Conservation (phyloP, 2,888 invertebrate genomes). For the Maniola hyperantus region DNA sequence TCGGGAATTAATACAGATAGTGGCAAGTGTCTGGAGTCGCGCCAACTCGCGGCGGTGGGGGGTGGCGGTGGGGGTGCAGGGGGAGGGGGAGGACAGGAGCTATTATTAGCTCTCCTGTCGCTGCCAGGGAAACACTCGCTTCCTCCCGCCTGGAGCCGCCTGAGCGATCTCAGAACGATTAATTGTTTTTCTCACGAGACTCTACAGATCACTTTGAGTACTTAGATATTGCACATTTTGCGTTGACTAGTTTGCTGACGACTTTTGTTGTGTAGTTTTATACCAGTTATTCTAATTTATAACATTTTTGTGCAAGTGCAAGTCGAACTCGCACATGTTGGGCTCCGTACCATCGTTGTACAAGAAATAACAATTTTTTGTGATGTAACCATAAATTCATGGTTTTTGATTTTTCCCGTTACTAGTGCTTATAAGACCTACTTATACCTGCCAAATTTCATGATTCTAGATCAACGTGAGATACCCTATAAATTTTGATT, state of each 20-base stretch:
- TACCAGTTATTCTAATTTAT: too few species aligned
- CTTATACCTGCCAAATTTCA: too few species aligned
- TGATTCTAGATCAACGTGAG: too few species aligned
- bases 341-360: too few species aligned
- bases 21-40: conserved; percentile 46
- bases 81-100: neutral
- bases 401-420: too few species aligned
- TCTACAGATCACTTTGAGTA: neutral
- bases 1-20: conserved; percentile 10
- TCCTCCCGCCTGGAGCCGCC: neutral
- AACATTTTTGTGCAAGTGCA: too few species aligned
- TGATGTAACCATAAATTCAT: too few species aligned
- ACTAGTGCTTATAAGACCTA: too few species aligned
- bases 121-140: conserved; percentile 3
- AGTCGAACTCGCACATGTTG: too few species aligned
- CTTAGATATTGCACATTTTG: neutral
- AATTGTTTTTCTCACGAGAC: conserved; percentile 7
- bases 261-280: neutral
- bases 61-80: neutral
- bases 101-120: conserved; percentile 20
- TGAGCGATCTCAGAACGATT: conserved; percentile 8
- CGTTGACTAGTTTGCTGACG: neutral
- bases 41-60: conserved; percentile 44
- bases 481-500: too few species aligned
- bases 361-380: too few species aligned